These are phyloP conservation scores for Ancistrus triradiatus DNA, from an alignment of 2,113 vertebrate species.

Conservation along the genomic window DNA sequence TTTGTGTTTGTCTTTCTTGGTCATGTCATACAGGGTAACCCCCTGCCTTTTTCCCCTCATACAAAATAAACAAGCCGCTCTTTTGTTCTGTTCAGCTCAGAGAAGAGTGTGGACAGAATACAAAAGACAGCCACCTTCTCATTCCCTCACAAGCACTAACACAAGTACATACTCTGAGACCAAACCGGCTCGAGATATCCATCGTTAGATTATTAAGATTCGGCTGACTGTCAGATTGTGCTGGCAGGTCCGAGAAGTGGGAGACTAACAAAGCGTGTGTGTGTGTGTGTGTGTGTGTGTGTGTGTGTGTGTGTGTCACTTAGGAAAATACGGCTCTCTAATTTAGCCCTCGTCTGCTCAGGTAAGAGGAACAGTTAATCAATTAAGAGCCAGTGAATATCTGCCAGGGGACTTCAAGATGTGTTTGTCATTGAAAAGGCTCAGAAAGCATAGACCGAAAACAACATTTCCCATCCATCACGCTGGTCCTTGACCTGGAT, in stretches of 20 bases:
- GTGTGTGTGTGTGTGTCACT: slow-evolving; percentile 27
- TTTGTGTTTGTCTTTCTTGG: too few species aligned
- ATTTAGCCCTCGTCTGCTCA: slow-evolving; percentile 27
- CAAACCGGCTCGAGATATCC: slow-evolving; percentile 23
- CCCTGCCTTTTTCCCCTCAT: too few species aligned
- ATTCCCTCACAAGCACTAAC: background rate
- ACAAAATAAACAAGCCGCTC: slow-evolving; percentile 21
- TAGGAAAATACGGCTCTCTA: slow-evolving; percentile 44
- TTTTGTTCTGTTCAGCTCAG: slow-evolving; percentile 25
- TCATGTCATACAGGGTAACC: too few species aligned
- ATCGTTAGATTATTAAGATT: slow-evolving; percentile 35
- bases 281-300: slow-evolving; percentile 21
- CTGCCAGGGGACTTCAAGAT: slow-evolving; percentile 30
- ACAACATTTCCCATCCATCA: slow-evolving; percentile 32
- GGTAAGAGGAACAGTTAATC: slow-evolving; percentile 41
- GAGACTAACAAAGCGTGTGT: slow-evolving; percentile 38
- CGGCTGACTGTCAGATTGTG: slow-evolving; percentile 14
- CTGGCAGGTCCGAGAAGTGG: slow-evolving; percentile 13
- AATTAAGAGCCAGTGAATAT: slow-evolving; percentile 39
- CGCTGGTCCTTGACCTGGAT: slow-evolving; percentile 35
- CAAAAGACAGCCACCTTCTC: slow-evolving; percentile 4
- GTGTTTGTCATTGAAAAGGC: slow-evolving; percentile 43
- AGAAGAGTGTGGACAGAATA: too few species aligned
- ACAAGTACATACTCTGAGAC: background rate
- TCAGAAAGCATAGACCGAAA: slow-evolving; percentile 29